These are phyloP conservation scores for Dryas iulia DNA, from an alignment of 1,140 invertebrate species.

Conservation along the genomic window DNA sequence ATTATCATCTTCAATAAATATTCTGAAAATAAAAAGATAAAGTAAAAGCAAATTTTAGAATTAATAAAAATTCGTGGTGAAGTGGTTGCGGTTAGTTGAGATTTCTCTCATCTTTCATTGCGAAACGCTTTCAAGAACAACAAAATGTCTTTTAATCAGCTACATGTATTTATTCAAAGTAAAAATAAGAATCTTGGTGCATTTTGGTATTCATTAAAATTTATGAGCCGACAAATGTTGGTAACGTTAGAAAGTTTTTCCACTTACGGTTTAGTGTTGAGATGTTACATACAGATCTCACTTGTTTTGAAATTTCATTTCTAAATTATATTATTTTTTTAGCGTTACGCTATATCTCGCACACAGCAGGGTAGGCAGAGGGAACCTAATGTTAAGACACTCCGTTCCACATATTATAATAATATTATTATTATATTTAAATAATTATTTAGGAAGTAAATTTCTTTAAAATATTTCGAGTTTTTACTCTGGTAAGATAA, in stretches of 20 bases:
- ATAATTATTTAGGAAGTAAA: neutral
- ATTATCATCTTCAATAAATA: no score
- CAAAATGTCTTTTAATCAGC: conserved; percentile 12
- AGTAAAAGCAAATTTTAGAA: neutral
- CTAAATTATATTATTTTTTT: neutral
- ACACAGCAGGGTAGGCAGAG: no score
- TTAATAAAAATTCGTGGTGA: neutral
- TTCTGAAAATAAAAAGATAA: neutral
- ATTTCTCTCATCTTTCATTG: conserved; percentile 19
- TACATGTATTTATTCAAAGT: conserved; percentile 12
- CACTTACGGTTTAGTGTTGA: neutral
- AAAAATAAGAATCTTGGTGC: conserved; percentile 7
- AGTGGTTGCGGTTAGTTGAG: conserved; percentile 9
- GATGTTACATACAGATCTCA: neutral
- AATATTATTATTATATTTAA: neutral
- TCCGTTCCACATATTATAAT: no score
- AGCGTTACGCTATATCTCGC: no score
- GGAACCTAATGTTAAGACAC: no score
- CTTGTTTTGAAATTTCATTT: neutral
- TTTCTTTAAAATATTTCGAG: no score
- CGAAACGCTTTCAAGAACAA: conserved; percentile 8
- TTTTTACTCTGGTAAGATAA: no score
- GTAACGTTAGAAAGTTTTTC: conserved; percentile 14
- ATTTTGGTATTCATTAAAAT: conserved; percentile 21
- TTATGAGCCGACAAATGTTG: conserved; percentile 14